Conservation (phyloP, 2,797 vertebrate genomes). For the Gymnothorax reevesii region DNA sequence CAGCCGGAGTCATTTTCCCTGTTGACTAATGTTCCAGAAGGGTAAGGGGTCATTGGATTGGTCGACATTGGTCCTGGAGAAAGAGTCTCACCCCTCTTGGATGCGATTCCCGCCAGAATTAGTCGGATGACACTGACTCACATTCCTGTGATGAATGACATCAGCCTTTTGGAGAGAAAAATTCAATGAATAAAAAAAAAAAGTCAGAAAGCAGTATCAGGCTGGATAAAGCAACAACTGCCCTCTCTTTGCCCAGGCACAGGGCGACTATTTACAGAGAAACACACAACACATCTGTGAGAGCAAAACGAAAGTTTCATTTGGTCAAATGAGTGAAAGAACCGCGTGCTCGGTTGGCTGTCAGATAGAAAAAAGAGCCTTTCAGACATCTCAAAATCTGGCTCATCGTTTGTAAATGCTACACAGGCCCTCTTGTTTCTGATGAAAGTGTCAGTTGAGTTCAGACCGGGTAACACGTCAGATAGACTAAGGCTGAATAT, state of each 20-base stretch:
- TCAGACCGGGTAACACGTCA: not conserved
- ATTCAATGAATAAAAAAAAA: constrained; percentile 51
- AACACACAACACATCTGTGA: constrained; percentile 1
- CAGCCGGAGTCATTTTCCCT: not conserved
- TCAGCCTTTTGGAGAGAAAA: constrained; percentile 61
- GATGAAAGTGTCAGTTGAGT: constrained; percentile 1
- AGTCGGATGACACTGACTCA: constrained; percentile 73
- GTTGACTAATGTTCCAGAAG: constrained; percentile 54
- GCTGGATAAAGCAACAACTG: not conserved
- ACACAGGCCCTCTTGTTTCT: not conserved
- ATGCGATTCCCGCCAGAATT: constrained; percentile 63
- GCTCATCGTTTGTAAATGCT: not conserved
- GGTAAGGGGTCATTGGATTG: constrained; percentile 47
- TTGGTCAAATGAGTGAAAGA: constrained; percentile 42
- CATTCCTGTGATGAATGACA: constrained; percentile 67
- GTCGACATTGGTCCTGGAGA: constrained; percentile 55
- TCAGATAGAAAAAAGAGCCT: not conserved
- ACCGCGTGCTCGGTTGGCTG: constrained; percentile 31
- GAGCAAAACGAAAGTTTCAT: constrained; percentile 57
- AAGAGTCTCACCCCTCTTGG: constrained; percentile 59
- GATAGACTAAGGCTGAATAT: not conserved
- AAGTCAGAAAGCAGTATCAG: constrained; percentile 27
- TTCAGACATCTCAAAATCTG: not conserved
- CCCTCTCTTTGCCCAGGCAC: not conserved
- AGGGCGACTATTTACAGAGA: not conserved